Evolutionary conservation across 2,113 vertebrate genomes (phyloP).

Genomic region (Spilogale gracilis): DNA sequence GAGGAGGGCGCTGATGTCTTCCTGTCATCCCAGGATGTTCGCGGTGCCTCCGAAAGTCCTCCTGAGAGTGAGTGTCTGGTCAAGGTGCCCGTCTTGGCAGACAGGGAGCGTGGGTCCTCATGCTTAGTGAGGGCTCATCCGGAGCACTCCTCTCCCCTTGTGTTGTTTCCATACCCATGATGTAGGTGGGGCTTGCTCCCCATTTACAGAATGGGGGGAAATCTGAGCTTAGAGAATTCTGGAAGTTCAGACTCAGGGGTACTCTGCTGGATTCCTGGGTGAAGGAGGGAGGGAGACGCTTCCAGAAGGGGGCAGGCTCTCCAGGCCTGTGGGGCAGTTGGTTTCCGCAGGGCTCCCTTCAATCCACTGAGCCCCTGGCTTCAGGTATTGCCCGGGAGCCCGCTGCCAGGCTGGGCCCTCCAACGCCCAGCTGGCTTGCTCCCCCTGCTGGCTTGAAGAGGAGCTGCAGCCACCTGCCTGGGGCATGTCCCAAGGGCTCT

Average conservation of each 20-base stretch:
- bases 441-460: conserved; percentile 64
- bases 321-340: background rate
- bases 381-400: background rate
- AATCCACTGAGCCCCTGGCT: background rate
- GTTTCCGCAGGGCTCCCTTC: background rate
- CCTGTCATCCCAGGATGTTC: conserved; percentile 83
- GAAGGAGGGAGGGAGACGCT: background rate
- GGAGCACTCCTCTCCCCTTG: background rate
- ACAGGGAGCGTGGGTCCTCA: background rate
- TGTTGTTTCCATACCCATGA: background rate
- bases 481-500: no score
- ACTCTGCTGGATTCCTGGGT: background rate
- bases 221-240: background rate
- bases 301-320: background rate
- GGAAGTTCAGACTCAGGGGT: background rate
- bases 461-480: background rate
- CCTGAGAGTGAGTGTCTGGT: conserved; percentile 84
- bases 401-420: no score
- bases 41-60: background rate
- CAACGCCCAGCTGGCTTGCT: background rate
- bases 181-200: background rate
- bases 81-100: background rate
- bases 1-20: conserved; percentile 77
- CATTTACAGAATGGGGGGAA: background rate
- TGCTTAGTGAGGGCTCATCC: background rate